phyloP scores from a whole-genome alignment of 2,113 vertebrate genomes.

The Rhabdomys dilectus region DNA sequence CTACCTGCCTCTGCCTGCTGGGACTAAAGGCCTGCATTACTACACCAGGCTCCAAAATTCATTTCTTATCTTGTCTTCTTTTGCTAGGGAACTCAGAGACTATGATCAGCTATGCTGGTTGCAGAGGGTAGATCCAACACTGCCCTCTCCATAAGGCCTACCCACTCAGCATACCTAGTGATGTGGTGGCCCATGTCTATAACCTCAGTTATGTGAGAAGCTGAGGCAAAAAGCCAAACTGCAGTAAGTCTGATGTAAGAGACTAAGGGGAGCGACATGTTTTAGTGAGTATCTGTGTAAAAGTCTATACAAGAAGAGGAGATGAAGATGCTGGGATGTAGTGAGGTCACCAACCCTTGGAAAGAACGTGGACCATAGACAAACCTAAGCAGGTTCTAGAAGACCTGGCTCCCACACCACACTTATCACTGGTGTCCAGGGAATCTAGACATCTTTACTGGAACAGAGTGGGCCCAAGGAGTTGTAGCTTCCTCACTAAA shows the following conservation, averaged over 20 bases:
- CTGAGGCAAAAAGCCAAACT: not conserved
- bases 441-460: not conserved
- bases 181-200: not conserved
- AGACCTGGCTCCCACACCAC: not conserved
- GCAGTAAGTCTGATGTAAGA: not conserved
- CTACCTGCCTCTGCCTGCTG: not conserved
- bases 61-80: slow-evolving; percentile 14
- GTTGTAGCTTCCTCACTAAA: not conserved
- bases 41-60: not conserved
- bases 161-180: not conserved
- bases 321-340: not conserved
- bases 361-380: not conserved
- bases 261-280: not conserved
- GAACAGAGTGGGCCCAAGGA: not conserved
- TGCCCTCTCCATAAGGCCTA: not conserved
- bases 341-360: not conserved
- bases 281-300: not conserved
- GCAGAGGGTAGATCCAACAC: not conserved
- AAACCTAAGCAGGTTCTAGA: not conserved
- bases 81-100: slow-evolving; percentile 24
- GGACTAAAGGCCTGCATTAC: not conserved
- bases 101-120: not conserved
- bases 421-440: not conserved
- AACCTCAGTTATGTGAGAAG: not conserved
- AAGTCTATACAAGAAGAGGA: too few species aligned